Evolutionary conservation across 1,140 invertebrate species (phyloP), one percentile per base, ranked within the genome.

Genomic region (Campoletis sonorensis): DNA sequence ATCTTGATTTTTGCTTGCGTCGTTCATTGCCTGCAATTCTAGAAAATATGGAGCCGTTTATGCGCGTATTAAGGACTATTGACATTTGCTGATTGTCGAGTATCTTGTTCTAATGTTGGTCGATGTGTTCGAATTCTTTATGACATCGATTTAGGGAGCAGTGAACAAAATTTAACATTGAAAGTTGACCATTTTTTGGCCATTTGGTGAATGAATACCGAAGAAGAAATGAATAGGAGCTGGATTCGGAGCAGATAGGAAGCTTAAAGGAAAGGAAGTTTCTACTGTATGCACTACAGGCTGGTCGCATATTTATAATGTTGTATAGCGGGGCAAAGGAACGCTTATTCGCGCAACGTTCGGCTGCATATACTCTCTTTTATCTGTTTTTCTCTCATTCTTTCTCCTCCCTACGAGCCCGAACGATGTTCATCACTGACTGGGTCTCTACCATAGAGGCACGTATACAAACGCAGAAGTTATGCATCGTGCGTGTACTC

Each of bases 341-440:
- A 75, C 45, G 71, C 71, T 51, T 26, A 21, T 58, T 58, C 54
- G 18, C 8, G 18, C 30, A 18, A 10, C 16, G 37, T 40, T 33
- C 3, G 8, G 10, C 71, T 23, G 40, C 10, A 33, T 27, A 37
- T 10, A 40, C 68, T 71, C n/a, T 30, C 27, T 10, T 23, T 4
- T n/a, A 3, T 30, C n/a, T 37, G 11, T 27, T 30, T 40, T 11
- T n/a, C 30, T 49, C 49, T 70, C 49, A 23, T 21, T 49, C 26
- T 30, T 7, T 33, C 30, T n/a, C 30, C 30, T 33, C 30, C 30
- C 30, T 33, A 2, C 30, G 18, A 70, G 30, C 37, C 27, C 13
- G 23, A 54, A 45, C 40, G 23, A 70, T 64, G 16, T 71, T 80
- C 79, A 80, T 75, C 79, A 80, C 30, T 67, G 79, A 80, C 68